Percentiles rank a stretch among this genome's conserved stretches.
phyloP scores from a whole-genome alignment of 2,888 invertebrate genomes.

The Microlaimidae sp. region DNA sequence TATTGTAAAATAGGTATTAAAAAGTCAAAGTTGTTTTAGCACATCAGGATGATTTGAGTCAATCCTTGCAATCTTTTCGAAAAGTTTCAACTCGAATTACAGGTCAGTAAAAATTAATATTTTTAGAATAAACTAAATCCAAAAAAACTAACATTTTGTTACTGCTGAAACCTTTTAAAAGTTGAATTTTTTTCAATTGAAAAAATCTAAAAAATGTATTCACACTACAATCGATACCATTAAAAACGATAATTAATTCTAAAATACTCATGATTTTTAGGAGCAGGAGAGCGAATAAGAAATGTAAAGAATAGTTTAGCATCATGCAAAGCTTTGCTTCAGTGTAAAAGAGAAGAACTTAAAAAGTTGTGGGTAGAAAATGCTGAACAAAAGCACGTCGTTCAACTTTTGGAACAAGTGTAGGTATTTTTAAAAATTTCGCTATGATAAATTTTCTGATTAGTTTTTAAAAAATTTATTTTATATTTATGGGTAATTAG shows the following conservation, averaged over 20 bases:
- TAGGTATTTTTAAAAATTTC: conserved; percentile 42
- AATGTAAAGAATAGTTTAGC: conserved; percentile 61
- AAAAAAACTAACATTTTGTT: no score
- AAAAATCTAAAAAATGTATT: no score
- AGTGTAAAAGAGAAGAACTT: conserved; percentile 76
- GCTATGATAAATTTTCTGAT: no score
- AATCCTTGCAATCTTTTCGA: conserved; percentile 58
- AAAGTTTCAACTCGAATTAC: conserved; percentile 57
- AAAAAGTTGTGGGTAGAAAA: conserved; percentile 84
- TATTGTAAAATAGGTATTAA: no score
- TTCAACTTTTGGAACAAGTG: conserved; percentile 76
- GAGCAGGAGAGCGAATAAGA: conserved; percentile 56
- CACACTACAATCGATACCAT: no score
- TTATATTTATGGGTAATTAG: no score
- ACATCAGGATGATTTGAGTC: conserved; percentile 65
- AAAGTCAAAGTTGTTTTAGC: conserved; percentile 46
- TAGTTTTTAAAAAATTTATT: no score
- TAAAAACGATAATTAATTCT: no score
- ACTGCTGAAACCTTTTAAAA: no score
- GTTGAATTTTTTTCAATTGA: no score
- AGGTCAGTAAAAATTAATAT: conserved; percentile 31
- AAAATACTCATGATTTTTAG: no score
- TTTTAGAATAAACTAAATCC: no score
- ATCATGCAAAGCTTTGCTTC: conserved; percentile 64
- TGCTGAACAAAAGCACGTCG: conserved; percentile 78